Evolutionary conservation across 1,140 invertebrate species (phyloP).

Genomic region (Penaeus vannamei): DNA sequence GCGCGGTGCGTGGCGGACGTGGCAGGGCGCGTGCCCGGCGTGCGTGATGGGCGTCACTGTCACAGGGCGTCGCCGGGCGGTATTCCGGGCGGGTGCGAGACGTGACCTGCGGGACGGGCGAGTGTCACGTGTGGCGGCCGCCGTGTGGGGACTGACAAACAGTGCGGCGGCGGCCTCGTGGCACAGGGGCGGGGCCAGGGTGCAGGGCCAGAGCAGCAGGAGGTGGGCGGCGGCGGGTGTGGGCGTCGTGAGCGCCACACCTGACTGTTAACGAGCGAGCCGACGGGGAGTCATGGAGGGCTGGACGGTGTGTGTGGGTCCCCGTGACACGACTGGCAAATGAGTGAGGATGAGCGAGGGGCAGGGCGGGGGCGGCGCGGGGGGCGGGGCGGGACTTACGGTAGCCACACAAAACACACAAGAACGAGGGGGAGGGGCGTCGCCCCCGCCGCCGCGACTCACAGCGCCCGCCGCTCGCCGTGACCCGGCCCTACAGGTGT

Average conservation of each 20-base stretch:
- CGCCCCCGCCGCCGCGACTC: constrained; percentile 52
- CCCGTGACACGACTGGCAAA: constrained; percentile 64
- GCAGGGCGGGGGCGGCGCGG: constrained; percentile 49
- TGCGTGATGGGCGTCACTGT: constrained; percentile 59
- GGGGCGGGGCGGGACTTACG: constrained; percentile 41
- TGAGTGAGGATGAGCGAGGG: constrained; percentile 59
- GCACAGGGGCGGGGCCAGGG: constrained; percentile 38
- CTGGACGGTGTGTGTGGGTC: constrained; percentile 44
- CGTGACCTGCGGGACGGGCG: constrained; percentile 51
- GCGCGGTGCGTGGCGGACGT: constrained; percentile 54
- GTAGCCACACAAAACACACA: constrained; percentile 48
- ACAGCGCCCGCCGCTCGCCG: constrained; percentile 1
- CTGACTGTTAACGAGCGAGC: constrained; percentile 53
- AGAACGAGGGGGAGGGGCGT: constrained; percentile 57
- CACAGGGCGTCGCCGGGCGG: constrained; percentile 48
- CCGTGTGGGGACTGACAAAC: constrained; percentile 62
- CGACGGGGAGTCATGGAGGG: constrained; percentile 48
- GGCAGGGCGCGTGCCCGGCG: constrained; percentile 52
- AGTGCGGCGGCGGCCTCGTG: constrained; percentile 50
- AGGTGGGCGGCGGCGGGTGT: constrained; percentile 32
- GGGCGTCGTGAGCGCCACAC: constrained; percentile 54
- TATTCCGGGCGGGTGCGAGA: constrained; percentile 55
- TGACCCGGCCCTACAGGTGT: not conserved
- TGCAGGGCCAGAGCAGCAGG: constrained; percentile 7
- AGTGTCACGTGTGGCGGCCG: constrained; percentile 50